These are phyloP conservation scores for Condylura cristata DNA, from an alignment of 2,113 vertebrate genomes.

Conservation along the genomic window DNA sequence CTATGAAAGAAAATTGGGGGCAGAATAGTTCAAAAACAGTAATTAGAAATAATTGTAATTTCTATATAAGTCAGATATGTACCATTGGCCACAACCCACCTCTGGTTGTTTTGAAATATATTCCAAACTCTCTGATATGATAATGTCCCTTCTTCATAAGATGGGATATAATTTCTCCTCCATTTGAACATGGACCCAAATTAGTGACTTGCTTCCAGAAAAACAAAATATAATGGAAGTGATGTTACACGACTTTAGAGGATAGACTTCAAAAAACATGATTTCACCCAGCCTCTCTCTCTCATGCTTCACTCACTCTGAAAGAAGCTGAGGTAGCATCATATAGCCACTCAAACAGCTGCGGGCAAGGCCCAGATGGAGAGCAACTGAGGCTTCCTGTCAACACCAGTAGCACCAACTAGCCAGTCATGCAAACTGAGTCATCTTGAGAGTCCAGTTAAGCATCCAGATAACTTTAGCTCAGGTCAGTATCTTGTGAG, in stretches of 20 bases:
- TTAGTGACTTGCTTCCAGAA: neutral
- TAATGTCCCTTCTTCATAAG: neutral
- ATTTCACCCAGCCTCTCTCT: neutral
- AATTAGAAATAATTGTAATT: slow-evolving; percentile 15
- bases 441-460: neutral
- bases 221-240: neutral
- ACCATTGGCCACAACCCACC: neutral
- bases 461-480: neutral
- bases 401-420: neutral
- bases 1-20: neutral
- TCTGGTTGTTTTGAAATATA: neutral
- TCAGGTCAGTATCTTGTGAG: neutral
- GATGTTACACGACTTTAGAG: neutral
- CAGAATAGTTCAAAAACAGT: slow-evolving; percentile 36
- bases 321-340: neutral
- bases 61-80: neutral
- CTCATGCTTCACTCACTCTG: neutral
- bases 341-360: neutral
- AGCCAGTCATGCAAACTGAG: neutral
- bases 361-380: neutral
- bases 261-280: neutral
- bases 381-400: neutral
- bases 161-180: neutral
- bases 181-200: neutral
- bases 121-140: neutral